These are phyloP conservation scores for Tetranychus urticae DNA, from an alignment of 1,140 invertebrate genomes.

Conservation along the genomic window DNA sequence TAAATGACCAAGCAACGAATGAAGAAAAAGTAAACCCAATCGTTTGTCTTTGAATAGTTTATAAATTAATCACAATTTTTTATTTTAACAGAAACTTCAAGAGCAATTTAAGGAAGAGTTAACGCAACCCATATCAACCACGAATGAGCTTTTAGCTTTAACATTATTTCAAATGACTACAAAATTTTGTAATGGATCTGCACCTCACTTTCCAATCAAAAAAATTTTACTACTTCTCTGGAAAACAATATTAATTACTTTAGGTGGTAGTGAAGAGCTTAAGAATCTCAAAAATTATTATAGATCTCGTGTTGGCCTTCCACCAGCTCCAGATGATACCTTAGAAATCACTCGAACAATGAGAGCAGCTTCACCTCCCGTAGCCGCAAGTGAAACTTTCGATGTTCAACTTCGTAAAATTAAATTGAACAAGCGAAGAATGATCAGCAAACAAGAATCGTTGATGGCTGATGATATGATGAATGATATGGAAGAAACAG, in stretches of 20 bases:
- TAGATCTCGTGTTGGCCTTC: slow-evolving; percentile 40
- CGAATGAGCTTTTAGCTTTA: slow-evolving; percentile 57
- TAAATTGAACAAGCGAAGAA: slow-evolving; percentile 30
- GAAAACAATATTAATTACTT: slow-evolving; percentile 61
- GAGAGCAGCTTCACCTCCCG: slow-evolving; percentile 79
- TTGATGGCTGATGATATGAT: background rate
- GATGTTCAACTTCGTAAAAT: slow-evolving; percentile 51
- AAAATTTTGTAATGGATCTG: slow-evolving; percentile 70
- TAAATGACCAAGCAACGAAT: slow-evolving; percentile 31
- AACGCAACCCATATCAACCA: slow-evolving; percentile 3
- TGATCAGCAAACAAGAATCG: slow-evolving; percentile 11
- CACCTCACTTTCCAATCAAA: slow-evolving; percentile 91
- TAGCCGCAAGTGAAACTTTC: slow-evolving; percentile 67
- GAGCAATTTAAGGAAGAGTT: slow-evolving; percentile 9
- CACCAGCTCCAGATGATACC: slow-evolving; percentile 63
- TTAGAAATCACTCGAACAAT: slow-evolving; percentile 73
- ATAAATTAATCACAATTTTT: background rate
- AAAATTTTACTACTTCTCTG: slow-evolving; percentile 85
- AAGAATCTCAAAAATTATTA: slow-evolving; percentile 46
- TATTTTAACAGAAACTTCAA: slow-evolving; percentile 4
- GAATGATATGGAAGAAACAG: background rate
- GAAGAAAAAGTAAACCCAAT: slow-evolving; percentile 19
- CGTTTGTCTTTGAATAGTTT: background rate
- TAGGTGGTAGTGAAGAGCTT: slow-evolving; percentile 64
- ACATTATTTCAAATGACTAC: slow-evolving; percentile 83